Percentiles rank a stretch among this genome's conserved stretches.
Evolutionary conservation across 2,888 invertebrate genomes (phyloP).

Genomic region (Quadroppia sp.): DNA sequence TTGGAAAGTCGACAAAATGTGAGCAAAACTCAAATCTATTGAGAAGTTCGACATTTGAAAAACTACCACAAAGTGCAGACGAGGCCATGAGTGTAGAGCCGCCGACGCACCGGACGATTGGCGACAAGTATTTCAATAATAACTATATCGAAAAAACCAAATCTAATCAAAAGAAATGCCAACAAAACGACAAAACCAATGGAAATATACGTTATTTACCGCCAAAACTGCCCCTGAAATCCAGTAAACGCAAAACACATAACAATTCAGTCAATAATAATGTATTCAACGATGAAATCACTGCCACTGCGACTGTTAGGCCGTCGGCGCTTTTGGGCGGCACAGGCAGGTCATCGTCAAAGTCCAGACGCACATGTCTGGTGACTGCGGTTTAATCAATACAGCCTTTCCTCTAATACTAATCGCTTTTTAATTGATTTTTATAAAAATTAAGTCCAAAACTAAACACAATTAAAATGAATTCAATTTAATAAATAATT

Average conservation of each 20-base stretch:
- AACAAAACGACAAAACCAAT: conserved; percentile 7
- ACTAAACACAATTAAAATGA: no score
- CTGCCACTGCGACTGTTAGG: no score
- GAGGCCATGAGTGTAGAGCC: conserved; percentile 2
- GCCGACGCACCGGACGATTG: neutral
- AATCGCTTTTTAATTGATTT: no score
- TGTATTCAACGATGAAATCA: neutral
- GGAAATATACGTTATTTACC: neutral
- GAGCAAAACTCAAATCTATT: conserved; percentile 45
- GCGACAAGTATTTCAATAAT: neutral
- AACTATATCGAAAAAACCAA: neutral
- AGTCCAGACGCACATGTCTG: no score
- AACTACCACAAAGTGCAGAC: conserved; percentile 47
- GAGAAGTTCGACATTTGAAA: conserved; percentile 54
- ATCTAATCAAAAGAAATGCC: neutral
- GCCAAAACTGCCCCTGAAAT: neutral
- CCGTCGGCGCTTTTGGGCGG: no score
- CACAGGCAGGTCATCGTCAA: no score
- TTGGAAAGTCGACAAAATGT: conserved; percentile 17
- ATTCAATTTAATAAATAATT: no score
- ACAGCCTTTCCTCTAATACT: no score
- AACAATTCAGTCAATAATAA: neutral
- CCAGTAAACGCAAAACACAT: neutral
- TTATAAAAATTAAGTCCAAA: no score
- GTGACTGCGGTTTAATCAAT: no score